Evolutionary conservation across 2,888 invertebrate genomes (phyloP), one percentile per base, ranked within the genome.

Genomic region (Eumacrocentrus americanus): DNA sequence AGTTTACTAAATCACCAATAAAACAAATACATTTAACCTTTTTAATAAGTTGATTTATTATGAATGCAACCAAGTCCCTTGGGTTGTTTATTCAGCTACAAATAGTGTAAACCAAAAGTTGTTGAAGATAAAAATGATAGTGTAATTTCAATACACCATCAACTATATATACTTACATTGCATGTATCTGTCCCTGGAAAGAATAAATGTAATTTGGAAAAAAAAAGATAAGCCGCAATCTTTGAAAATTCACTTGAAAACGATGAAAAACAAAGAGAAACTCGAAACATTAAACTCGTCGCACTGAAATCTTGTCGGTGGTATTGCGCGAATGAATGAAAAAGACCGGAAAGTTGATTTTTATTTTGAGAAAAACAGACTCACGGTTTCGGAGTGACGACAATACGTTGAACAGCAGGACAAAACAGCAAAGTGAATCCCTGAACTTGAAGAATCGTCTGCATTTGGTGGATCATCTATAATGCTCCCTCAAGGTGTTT

Each of bases 311-410:
- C n/a, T 37, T 18, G 18, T 42, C 42, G 16, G 9, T 7, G 9
- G 18, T 42, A n/a, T 40, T 29, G 9, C 29, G 29, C 29, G 29
- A 29, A 20, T 16, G 44, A 44, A 44, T 14, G 22, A 52, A 51
- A 37, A 51, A 51, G 18, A 52, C 18, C 29, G 9, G 7, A 25
- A 5, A 25, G 20, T 12, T 40, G 40, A 25, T 42, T 29, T 38
- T 25, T 23, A 16, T 18, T 14, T 42, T 25, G 35, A 11, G n/a
- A 18, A 46, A 40, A 46, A 55, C 18, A 40, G 29, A 57, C 57
- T 57, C 57, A 50, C 57, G 34, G 57, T 57, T 57, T 48, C 18
- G 46, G 20, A 29, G 57, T 48, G 53, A 53, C 53, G 53, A 25
- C 42, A 42, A 42, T 42, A 42, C 42, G 53, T 23, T 38, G 37